A percentile compares a stretch with the other conserved stretches of the same genome.
phyloP scores from a whole-genome alignment of 2,113 vertebrate species.

The Chelonoidis abingdonii region DNA sequence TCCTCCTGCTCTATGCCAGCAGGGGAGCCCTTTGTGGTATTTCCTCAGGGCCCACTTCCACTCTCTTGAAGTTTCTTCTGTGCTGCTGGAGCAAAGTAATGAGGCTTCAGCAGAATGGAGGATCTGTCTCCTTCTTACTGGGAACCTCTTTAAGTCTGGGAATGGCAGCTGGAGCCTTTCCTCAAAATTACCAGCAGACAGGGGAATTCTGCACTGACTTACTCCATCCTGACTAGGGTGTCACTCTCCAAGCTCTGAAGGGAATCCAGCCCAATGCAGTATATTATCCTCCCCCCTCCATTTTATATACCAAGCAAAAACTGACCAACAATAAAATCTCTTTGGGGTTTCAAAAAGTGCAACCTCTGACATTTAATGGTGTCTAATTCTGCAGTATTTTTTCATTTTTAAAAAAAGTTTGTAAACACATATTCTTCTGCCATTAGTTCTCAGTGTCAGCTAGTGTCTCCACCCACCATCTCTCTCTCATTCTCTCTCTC shows the following conservation, averaged over 20 bases:
- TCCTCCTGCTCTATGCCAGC: neutral
- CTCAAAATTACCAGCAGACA: neutral
- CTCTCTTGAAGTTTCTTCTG: neutral
- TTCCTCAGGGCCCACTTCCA: neutral
- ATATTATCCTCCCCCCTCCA: neutral
- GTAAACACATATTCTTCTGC: neutral
- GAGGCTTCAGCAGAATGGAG: neutral
- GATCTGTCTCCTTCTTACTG: neutral
- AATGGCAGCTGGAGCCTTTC: neutral
- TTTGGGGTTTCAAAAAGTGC: neutral
- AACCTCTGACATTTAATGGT: neutral
- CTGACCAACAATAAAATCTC: neutral
- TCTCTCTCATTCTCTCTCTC: neutral
- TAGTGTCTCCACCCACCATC: neutral
- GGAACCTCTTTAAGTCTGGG: neutral
- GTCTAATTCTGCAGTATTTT: neutral
- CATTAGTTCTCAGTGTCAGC: neutral
- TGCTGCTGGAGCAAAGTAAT: neutral
- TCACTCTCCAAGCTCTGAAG: neutral
- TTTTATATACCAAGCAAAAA: neutral
- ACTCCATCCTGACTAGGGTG: neutral
- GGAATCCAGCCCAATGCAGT: neutral
- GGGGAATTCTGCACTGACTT: neutral
- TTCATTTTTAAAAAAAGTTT: neutral
- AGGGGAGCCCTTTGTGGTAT: neutral